phyloP scores from a whole-genome alignment of 2,797 vertebrate species.

The Brachyalestes nurse region DNA sequence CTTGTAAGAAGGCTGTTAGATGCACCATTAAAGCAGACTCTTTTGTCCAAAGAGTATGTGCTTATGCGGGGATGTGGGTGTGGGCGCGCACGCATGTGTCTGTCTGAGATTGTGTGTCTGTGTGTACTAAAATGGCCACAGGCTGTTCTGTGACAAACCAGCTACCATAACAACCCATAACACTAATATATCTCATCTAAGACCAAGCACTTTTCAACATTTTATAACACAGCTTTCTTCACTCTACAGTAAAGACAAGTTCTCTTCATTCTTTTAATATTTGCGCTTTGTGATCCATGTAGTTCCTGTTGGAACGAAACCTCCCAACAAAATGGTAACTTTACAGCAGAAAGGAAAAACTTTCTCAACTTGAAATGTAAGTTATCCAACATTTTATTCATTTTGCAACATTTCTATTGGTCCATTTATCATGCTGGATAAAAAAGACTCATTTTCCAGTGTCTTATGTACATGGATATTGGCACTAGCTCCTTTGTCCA shows the following conservation, averaged over 20 bases:
- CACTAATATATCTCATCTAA: constrained; percentile 29
- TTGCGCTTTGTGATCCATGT: no score
- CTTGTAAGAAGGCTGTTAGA: constrained; percentile 68
- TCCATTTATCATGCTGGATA: no score
- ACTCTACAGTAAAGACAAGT: not conserved
- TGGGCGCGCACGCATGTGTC: constrained; percentile 25
- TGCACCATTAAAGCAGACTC: constrained; percentile 65
- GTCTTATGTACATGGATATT: no score
- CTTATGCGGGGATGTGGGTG: constrained; percentile 34
- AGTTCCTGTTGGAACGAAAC: no score
- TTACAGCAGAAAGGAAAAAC: no score
- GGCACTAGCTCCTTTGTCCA: no score
- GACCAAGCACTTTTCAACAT: constrained; percentile 13
- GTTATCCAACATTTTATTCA: no score
- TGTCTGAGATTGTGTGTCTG: constrained; percentile 20
- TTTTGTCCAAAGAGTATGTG: constrained; percentile 34
- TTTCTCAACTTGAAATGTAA: no score
- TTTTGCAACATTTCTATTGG: no score
- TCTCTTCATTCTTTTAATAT: not conserved
- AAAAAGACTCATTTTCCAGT: no score
- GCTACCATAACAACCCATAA: not conserved
- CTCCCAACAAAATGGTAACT: no score
- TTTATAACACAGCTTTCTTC: constrained; percentile 11
- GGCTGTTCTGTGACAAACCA: constrained; percentile 14
- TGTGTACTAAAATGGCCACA: constrained; percentile 25